A percentile compares a stretch with the other conserved stretches of the same genome.
Conservation (phyloP, 2,113 vertebrate species). For the Panthera leo region DNA sequence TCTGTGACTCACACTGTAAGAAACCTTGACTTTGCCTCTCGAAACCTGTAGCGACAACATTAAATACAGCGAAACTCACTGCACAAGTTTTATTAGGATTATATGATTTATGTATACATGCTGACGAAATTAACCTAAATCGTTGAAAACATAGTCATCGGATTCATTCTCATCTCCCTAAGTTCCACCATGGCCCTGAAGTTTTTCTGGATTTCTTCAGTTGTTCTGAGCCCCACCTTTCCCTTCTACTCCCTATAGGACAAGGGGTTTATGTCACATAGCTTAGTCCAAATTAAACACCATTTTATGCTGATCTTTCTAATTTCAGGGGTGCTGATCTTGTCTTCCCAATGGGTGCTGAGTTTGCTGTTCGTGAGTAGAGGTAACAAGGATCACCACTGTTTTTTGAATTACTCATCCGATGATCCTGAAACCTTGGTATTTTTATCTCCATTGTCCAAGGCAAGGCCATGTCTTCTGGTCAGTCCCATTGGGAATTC, state of each 20-base stretch:
- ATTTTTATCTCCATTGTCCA: background rate
- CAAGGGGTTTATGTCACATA: fast-evolving
- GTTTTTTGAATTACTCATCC: background rate
- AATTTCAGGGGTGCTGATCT: background rate
- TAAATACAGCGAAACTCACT: background rate
- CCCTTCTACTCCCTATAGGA: background rate
- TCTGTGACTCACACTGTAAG: background rate
- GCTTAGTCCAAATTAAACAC: background rate
- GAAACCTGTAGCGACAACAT: background rate
- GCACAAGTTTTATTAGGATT: background rate
- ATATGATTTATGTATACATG: background rate
- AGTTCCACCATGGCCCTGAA: background rate
- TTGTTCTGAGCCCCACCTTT: background rate
- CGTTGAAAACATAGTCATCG: background rate
- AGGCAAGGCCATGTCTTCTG: background rate
- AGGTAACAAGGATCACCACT: background rate
- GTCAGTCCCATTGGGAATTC: background rate
- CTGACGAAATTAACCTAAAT: background rate
- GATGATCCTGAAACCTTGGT: background rate
- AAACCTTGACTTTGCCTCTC: background rate
- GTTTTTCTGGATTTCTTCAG: background rate
- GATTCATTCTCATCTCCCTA: background rate
- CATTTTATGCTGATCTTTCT: background rate
- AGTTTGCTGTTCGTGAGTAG: background rate
- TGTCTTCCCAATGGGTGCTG: background rate